Conservation (phyloP, 2,797 vertebrate genomes). For the Tamandua tetradactyla region DNA sequence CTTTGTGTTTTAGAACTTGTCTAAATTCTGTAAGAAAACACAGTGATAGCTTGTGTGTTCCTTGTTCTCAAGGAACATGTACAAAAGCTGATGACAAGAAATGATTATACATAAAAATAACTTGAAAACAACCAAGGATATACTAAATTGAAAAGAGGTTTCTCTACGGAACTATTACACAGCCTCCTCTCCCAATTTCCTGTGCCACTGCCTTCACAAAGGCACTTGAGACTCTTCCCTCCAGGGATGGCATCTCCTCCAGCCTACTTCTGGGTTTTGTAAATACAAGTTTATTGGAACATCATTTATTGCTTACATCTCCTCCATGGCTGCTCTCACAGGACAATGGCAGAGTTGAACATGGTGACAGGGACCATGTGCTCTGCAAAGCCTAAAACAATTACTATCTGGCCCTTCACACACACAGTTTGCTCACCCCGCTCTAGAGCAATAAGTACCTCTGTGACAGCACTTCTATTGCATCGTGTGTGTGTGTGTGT, state of each 20-base stretch:
- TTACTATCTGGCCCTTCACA: background rate
- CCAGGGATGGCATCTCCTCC: background rate
- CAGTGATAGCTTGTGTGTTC: background rate
- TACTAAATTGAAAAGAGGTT: background rate
- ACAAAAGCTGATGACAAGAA: background rate
- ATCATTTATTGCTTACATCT: background rate
- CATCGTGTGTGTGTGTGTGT: background rate
- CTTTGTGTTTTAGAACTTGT: background rate
- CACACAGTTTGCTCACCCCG: background rate
- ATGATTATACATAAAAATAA: background rate
- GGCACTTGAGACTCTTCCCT: background rate
- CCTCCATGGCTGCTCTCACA: background rate
- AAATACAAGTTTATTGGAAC: background rate
- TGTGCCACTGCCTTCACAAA: background rate
- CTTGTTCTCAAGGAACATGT: background rate
- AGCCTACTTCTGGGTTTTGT: background rate
- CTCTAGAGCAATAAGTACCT: background rate
- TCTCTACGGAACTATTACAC: background rate
- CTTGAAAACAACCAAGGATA: background rate
- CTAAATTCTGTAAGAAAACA: background rate
- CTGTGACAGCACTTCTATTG: background rate
- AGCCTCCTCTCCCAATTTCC: background rate
- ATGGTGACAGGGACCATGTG: background rate
- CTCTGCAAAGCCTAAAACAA: constrained; percentile 26
- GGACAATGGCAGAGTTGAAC: background rate